phyloP scores from a whole-genome alignment of 1,140 invertebrate genomes.

The Geopemphigus sp. region DNA sequence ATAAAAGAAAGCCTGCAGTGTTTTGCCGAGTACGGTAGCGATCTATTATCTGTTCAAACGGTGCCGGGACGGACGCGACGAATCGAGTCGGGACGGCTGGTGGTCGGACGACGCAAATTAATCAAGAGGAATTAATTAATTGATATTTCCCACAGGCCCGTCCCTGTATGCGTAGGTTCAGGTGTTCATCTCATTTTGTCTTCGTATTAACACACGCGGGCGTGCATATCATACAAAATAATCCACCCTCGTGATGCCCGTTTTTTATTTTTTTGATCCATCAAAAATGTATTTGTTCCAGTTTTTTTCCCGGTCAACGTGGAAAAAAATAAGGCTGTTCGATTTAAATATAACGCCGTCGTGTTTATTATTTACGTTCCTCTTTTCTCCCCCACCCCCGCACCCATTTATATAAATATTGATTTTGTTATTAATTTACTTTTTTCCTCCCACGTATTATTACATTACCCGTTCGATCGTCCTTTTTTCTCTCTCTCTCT shows the following conservation, averaged over 20 bases:
- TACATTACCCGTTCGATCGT: not conserved
- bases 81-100: too few relatives aligned
- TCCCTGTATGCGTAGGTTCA: not conserved
- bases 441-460: conserved; percentile 7
- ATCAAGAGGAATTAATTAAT: conserved; percentile 47
- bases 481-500: too few relatives aligned
- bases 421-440: conserved; percentile 48
- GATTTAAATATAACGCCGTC: conserved; percentile 35
- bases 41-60: too few relatives aligned
- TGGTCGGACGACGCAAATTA: conserved; percentile 21
- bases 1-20: too few relatives aligned
- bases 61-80: too few relatives aligned
- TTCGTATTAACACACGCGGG: conserved; percentile 37
- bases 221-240: conserved; percentile 31
- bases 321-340: conserved; percentile 20
- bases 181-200: conserved; percentile 22
- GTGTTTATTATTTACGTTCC: too few relatives aligned
- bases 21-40: too few relatives aligned
- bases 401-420: conserved; percentile 42
- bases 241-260: conserved; percentile 30
- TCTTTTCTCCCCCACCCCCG: too few relatives aligned
- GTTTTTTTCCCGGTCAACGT: conserved; percentile 24
- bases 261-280: not conserved
- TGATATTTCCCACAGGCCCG: conserved; percentile 37
- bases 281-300: conserved; percentile 37